phyloP scores from a whole-genome alignment of 2,888 invertebrate species.

The Trissonchulus sp. region DNA sequence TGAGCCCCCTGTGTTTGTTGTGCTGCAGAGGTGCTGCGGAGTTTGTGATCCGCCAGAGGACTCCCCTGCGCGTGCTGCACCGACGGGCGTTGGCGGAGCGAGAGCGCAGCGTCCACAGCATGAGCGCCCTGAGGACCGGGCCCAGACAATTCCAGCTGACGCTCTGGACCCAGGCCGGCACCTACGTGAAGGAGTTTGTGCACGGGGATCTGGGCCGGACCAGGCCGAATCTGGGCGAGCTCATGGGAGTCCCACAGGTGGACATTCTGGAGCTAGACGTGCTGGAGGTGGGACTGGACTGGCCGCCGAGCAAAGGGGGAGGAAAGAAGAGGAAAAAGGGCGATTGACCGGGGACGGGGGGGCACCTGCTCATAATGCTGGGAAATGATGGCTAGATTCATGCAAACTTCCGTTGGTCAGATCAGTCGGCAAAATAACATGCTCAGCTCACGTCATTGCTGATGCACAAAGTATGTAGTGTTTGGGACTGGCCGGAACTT shows the following conservation, averaged over 20 bases:
- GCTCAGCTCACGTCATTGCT: too few species aligned
- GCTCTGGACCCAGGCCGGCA: conserved; percentile 45
- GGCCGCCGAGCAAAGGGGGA: too few species aligned
- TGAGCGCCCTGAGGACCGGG: conserved; percentile 41
- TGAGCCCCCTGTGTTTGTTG: too few species aligned
- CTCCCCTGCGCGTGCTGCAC: conserved; percentile 36
- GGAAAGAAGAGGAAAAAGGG: too few species aligned
- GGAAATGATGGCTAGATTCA: too few species aligned
- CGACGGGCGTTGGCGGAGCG: conserved; percentile 46
- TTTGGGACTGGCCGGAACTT: too few species aligned
- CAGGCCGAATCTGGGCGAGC: conserved; percentile 65
- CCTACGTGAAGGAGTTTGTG: conserved; percentile 91
- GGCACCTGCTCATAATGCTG: too few species aligned
- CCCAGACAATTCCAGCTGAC: conserved; percentile 39
- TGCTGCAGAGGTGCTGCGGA: too few species aligned
- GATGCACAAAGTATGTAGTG: too few species aligned
- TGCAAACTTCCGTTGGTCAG: too few species aligned
- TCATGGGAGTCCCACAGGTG: conserved; percentile 63
- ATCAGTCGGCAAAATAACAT: too few species aligned
- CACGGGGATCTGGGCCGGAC: conserved; percentile 92
- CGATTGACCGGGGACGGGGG: too few species aligned
- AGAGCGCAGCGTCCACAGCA: conserved; percentile 41
- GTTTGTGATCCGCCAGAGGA: conserved; percentile 26
- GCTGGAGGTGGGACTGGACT: conserved; percentile 65
- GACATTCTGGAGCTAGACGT: conserved; percentile 93